Base-by-base conservation (phyloP, 1,140 invertebrate genomes). In the Drosophila lini region DNA sequence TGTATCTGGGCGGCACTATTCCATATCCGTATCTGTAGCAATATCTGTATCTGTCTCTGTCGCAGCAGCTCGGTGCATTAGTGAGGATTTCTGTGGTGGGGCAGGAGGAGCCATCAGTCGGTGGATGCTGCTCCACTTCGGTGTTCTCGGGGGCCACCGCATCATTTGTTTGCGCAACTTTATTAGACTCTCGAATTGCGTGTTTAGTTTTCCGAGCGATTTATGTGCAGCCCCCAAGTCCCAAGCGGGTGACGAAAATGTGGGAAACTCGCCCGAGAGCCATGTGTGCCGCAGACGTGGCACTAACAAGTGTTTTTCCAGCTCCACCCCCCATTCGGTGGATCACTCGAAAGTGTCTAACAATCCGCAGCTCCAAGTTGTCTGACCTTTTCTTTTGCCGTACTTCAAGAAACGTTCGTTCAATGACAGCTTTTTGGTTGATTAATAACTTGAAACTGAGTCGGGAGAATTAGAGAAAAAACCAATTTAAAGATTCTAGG, bases 91-190 rank as follows among this genome's bases (percentile, higher is more conserved):
- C 42, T 53, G 34, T 53, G 34, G 52, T 32, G 11, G 31, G 19
- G 15, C 50, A 13, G 42, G 34, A 47, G 59, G 36, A 8, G 63
- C n/a, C 28, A 7, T 4, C 25, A 7, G 25, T 32, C 50, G 25
- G 47, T 40, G 65, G 55, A 47, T 50, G 48, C 15, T 86, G 83
- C 83, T 82, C 83, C 83, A 86, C 67, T 88, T 86, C 78, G 67
- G 69, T 80, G 76, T 80, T 56, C 80, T 69, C 47, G 65, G 63
- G 82, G 81, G 85, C 74, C 79, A 90, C 86, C 85, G 86, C 86
- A 90, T 90, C 86, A 90, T 90, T 90, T 90, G 86, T 90, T 90
- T 90, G 86, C 81, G 79, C 76, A 90, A 90, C 88, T 90, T 91
- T 90, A 90, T 90, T 90, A 90, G 86, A 80, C 88, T 80, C 83